Conservation (phyloP, 2,113 vertebrate genomes). For the Pygoscelis adeliae region DNA sequence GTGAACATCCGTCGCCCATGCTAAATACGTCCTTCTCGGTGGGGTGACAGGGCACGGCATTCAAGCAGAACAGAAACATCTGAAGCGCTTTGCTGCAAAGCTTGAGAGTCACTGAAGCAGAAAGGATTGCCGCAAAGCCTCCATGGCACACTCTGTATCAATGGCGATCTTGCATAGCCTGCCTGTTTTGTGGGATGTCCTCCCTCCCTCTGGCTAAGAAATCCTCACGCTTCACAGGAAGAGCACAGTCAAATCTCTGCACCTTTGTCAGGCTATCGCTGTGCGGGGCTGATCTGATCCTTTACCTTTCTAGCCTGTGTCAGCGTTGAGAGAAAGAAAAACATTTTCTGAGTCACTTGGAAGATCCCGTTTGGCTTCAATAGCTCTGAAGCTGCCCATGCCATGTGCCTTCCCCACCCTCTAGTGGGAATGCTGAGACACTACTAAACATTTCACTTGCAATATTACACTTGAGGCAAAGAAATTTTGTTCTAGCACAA, state of each 20-base stretch:
- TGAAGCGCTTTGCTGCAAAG: background rate
- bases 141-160: rapidly evolving
- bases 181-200: rapidly evolving
- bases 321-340: background rate
- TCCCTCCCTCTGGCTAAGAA: background rate
- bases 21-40: rapidly evolving
- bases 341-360: background rate
- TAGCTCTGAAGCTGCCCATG: rapidly evolving
- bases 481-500: background rate
- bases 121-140: background rate
- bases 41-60: rapidly evolving
- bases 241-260: background rate
- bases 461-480: background rate
- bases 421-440: background rate
- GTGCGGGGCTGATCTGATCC: background rate
- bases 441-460: background rate
- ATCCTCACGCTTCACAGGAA: background rate
- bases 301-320: background rate
- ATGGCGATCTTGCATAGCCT: rapidly evolving
- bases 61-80: background rate
- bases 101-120: background rate
- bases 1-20: background rate
- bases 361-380: background rate
- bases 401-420: background rate
- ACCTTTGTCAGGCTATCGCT: rapidly evolving